Evolutionary conservation across 2,888 invertebrate genomes (phyloP), one percentile per base, ranked within the genome.

Genomic region (Thyatira batis): DNA sequence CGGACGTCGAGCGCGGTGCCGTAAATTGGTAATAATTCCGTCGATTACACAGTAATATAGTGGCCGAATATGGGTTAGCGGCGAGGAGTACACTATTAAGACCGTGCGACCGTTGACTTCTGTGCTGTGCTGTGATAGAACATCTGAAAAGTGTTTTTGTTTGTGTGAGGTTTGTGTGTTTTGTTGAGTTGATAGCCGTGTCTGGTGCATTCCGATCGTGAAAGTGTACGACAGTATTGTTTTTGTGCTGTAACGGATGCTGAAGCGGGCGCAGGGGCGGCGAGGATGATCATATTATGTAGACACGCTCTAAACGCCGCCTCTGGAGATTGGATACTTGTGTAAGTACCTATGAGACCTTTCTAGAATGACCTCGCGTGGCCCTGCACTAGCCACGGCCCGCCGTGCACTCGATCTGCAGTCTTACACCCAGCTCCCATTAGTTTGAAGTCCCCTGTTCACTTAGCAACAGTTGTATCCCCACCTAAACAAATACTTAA

Each of bases 11-110:
- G 82, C 80, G 80, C 80, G 83, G 83, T 82, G 80, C 82, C 77
- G 83, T 87, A 90, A 90, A 92, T 92, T 91, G 90, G 82, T 88
- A 86, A 88, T 90, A 90, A 90, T 89, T 89, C 82, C 78, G 80
- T 89, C 89, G 82, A 89, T 90, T 92, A 89, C 84, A 85, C 85
- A 81, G 89, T 87, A 84, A 84, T 87, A 85, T 78, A 78, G 81
- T 80, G 83, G 74, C 83, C 85, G 87, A 89, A 89, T 89, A 90
- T 90, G 90, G 91, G 90, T 90, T 90, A 91, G 87, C 83, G 85
- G 78, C 76, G 81, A 81, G 82, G 80, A 80, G 78, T 79, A 78
- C 70, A 69, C 20, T 27, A 11, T 11, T 48, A 78, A 76, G 74
- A 71, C 76, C 73, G 80, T 76, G 81, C 78, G 75, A 80, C 73